Conservation (phyloP, 1,140 invertebrate genomes). For the Matsumurasca onukii region DNA sequence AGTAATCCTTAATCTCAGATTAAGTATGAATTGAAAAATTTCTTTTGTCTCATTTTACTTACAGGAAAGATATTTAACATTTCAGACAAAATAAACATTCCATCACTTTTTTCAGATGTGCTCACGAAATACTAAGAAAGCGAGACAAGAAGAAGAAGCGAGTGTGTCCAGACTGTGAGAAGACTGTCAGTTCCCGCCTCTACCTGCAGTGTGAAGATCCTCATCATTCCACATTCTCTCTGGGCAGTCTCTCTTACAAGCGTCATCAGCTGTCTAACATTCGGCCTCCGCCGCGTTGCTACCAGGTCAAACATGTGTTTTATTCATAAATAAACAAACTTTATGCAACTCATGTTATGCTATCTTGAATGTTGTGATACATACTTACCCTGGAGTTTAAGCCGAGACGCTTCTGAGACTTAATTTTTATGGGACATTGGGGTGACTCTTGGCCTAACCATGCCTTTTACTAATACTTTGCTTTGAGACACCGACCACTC, state of each 20-base stretch:
- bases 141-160: constrained; percentile 63
- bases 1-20: too few relatives aligned
- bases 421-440: not conserved
- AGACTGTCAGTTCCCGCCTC: constrained; percentile 60
- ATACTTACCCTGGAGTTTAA: not conserved
- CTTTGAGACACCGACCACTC: too few relatives aligned
- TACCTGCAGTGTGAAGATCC: constrained; percentile 47
- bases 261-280: constrained; percentile 40
- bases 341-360: not conserved
- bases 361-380: too few relatives aligned
- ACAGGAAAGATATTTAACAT: not conserved
- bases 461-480: not conserved
- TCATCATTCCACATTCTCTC: constrained; percentile 41
- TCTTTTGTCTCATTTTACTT: too few relatives aligned
- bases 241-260: constrained; percentile 40
- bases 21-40: too few relatives aligned
- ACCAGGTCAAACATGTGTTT: not conserved
- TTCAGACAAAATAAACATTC: not conserved
- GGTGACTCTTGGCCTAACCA: not conserved
- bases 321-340: not conserved
- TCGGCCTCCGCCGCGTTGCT: not conserved
- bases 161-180: constrained; percentile 63
- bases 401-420: not conserved
- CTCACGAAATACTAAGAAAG: constrained; percentile 64
- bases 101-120: constrained; percentile 57